Evolutionary conservation across 2,888 invertebrate species (phyloP).

Genomic region (Amiota communis): DNA sequence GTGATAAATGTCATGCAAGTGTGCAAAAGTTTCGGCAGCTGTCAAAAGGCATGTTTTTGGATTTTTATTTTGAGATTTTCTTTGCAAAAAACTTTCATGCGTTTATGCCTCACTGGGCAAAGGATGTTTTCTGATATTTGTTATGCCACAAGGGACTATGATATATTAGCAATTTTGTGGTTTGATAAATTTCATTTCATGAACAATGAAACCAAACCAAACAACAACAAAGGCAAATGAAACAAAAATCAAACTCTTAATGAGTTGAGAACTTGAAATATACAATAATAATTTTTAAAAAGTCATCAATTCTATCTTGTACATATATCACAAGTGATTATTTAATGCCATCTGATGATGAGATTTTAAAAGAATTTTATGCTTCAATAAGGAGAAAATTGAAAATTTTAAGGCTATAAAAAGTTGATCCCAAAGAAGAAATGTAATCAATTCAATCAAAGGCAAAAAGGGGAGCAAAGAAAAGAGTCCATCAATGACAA

Average conservation of each 20-base stretch:
- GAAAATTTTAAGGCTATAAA: background rate
- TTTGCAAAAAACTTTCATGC: background rate
- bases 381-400: no score
- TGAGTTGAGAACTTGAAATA: no score
- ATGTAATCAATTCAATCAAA: background rate
- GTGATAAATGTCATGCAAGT: conserved; percentile 66
- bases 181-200: background rate
- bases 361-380: no score
- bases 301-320: no score
- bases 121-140: background rate
- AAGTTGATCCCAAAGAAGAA: background rate
- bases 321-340: no score
- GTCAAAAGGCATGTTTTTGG: conserved; percentile 60
- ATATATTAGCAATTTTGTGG: conserved; percentile 14
- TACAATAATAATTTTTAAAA: no score
- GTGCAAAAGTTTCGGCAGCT: conserved; percentile 63
- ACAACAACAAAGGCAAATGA: no score
- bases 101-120: conserved; percentile 4
- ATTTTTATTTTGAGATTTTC: conserved; percentile 24
- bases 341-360: no score
- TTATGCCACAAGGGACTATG: conserved; percentile 2
- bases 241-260: no score
- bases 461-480: background rate
- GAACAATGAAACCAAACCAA: no score
- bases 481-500: conserved; percentile 43